Conservation (phyloP, 2,888 invertebrate species). For the Odontothrips loti region DNA sequence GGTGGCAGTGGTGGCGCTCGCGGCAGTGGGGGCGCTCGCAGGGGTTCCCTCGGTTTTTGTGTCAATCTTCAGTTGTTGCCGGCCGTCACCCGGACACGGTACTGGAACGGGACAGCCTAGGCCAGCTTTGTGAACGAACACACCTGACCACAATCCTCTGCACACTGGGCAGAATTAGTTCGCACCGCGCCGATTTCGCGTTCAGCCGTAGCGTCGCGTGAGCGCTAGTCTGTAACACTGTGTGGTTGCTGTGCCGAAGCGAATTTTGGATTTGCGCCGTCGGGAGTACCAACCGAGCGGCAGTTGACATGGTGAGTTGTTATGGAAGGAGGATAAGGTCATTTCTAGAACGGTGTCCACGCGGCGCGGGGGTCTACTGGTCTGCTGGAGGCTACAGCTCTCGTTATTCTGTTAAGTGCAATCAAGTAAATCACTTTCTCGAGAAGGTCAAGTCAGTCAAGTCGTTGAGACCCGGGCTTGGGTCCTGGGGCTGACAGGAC, state of each 20-base stretch:
- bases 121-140: background rate
- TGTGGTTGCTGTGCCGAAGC: background rate
- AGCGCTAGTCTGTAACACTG: background rate
- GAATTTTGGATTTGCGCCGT: background rate
- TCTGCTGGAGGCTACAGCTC: too few species aligned
- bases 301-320: conserved; percentile 3
- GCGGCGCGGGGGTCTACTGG: too few species aligned
- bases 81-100: background rate
- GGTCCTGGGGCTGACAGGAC: too few species aligned
- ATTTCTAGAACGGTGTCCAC: too few species aligned
- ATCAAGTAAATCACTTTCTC: too few species aligned
- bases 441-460: too few species aligned
- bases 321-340: too few species aligned
- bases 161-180: background rate
- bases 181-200: background rate
- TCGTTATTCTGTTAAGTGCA: too few species aligned
- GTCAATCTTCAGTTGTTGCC: conserved; percentile 26
- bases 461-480: too few species aligned
- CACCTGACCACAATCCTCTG: too few species aligned
- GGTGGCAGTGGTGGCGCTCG: background rate
- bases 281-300: background rate
- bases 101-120: background rate
- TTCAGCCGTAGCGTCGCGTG: background rate
- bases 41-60: conserved; percentile 19
- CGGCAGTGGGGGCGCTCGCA: background rate